Conservation (phyloP, 2,797 vertebrate genomes). For the Phalloptychus januarius region DNA sequence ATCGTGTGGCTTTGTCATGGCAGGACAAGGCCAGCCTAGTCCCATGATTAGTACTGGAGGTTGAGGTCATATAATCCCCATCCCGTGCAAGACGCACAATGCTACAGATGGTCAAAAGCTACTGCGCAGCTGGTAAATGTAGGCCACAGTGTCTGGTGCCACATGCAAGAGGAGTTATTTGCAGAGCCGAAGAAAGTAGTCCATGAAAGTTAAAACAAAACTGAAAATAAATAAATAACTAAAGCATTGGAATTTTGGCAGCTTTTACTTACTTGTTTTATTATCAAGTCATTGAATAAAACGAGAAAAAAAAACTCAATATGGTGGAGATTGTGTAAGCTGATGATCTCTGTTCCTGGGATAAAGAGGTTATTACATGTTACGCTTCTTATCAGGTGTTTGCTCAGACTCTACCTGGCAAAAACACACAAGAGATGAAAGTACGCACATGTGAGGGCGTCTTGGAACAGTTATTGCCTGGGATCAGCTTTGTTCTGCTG, state of each 20-base stretch:
- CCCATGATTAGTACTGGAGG: constrained; percentile 49
- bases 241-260: too few relatives aligned
- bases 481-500: constrained; percentile 1
- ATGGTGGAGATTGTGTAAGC: background rate
- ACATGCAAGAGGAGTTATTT: background rate
- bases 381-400: constrained; percentile 34
- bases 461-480: background rate
- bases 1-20: constrained; percentile 19
- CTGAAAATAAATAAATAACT: background rate
- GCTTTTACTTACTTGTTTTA: background rate
- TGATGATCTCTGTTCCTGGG: constrained; percentile 7
- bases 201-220: background rate
- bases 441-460: constrained; percentile 8
- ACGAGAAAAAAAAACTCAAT: background rate
- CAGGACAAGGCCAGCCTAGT: constrained; percentile 26
- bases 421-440: constrained; percentile 32
- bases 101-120: constrained; percentile 38
- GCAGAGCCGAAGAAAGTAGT: background rate
- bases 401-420: constrained; percentile 13
- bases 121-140: constrained; percentile 49
- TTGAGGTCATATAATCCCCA: constrained; percentile 61
- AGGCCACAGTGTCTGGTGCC: constrained; percentile 27
- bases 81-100: constrained; percentile 28
- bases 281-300: background rate
- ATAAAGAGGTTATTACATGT: constrained; percentile 11